Percentiles rank a stretch among this genome's conserved stretches.
phyloP scores from a whole-genome alignment of 2,888 invertebrate species.

The Parascotia fuliginaria region DNA sequence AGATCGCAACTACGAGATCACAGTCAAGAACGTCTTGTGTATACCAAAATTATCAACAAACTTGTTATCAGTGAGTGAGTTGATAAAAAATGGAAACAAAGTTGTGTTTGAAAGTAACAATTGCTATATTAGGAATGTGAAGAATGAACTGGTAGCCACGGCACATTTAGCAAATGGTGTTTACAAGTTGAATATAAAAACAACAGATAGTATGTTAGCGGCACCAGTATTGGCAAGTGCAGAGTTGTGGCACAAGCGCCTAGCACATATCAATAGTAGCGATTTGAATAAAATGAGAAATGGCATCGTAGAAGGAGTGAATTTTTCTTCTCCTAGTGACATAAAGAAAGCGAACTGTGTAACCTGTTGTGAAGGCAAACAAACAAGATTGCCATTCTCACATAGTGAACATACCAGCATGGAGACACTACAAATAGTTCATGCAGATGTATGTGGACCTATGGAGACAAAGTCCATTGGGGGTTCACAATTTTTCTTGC shows the following conservation, averaged over 20 bases:
- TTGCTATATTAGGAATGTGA: constrained; percentile 19
- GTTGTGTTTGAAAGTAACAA: constrained; percentile 6
- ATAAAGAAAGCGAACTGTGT: constrained; percentile 28
- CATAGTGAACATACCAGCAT: constrained; percentile 21
- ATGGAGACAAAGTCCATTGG: neutral
- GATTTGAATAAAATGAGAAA: constrained; percentile 9
- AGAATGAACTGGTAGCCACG: constrained; percentile 13
- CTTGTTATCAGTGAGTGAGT: constrained; percentile 32
- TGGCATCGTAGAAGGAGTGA: neutral
- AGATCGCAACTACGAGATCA: constrained; percentile 15
- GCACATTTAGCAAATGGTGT: constrained; percentile 24
- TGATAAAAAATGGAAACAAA: constrained; percentile 24
- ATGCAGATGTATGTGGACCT: neutral
- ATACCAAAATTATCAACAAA: constrained; percentile 33
- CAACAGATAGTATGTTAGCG: neutral
- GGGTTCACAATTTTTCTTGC: neutral
- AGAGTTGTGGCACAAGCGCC: constrained; percentile 16
- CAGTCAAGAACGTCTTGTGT: constrained; percentile 29
- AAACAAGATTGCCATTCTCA: constrained; percentile 21
- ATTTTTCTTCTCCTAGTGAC: constrained; percentile 13
- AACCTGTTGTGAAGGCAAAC: constrained; percentile 33
- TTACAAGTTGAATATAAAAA: constrained; percentile 14
- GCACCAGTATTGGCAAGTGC: constrained; percentile 6
- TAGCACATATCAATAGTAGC: constrained; percentile 12
- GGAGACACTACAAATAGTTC: constrained; percentile 2